Conservation (phyloP, 1,140 invertebrate genomes). For the Vollenhovia emeryi region DNA sequence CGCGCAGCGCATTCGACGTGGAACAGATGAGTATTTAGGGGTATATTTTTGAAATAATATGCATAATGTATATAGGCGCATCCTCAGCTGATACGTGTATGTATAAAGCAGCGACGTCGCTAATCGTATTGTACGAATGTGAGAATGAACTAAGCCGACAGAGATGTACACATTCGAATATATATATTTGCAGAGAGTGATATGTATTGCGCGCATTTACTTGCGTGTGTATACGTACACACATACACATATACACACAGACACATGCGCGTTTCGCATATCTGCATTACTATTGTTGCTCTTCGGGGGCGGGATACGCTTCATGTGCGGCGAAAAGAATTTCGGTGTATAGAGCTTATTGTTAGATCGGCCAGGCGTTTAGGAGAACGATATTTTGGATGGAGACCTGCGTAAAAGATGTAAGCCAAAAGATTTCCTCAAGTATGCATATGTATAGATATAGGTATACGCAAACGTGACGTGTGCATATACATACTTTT, state of each 20-base stretch:
- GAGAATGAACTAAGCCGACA: neutral
- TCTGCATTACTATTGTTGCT: constrained; percentile 48
- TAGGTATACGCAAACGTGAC: neutral
- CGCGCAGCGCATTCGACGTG: neutral
- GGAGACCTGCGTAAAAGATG: neutral
- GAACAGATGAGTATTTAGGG: constrained; percentile 30
- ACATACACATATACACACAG: neutral
- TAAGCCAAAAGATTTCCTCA: constrained; percentile 4
- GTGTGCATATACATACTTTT: constrained; percentile 34
- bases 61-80: constrained; percentile 27
- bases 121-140: neutral
- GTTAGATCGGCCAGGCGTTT: constrained; percentile 26
- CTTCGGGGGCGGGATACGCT: constrained; percentile 14
- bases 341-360: constrained; percentile 25
- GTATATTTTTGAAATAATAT: constrained; percentile 47
- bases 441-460: neutral
- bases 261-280: constrained; percentile 13
- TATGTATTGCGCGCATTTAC: neutral
- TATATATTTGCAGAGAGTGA: constrained; percentile 15
- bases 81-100: neutral
- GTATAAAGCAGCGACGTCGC: neutral
- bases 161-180: neutral
- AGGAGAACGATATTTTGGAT: constrained; percentile 29
- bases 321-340: neutral
- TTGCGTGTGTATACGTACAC: neutral